Percentiles rank a stretch among this genome's conserved stretches.
phyloP scores from a whole-genome alignment of 2,113 vertebrate genomes.

The Stegostoma tigrinum region DNA sequence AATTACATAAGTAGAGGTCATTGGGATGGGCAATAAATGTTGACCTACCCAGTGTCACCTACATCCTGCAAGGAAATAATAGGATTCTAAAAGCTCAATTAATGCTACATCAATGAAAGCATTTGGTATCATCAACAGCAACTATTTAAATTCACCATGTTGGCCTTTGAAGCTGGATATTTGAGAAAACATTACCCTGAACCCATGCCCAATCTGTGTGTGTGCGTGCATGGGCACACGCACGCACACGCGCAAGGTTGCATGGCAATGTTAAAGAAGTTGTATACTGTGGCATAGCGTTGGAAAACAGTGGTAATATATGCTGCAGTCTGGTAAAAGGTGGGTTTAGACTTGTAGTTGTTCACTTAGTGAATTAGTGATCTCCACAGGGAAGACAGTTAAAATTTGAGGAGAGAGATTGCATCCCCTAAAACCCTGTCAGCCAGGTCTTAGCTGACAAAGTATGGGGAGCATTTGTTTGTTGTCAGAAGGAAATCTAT shows the following conservation, averaged over 20 bases:
- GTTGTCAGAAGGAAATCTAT: background rate
- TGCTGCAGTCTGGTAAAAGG: background rate
- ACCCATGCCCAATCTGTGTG: too few relatives aligned
- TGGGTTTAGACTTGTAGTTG: background rate
- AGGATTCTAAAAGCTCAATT: background rate
- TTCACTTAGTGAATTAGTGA: background rate
- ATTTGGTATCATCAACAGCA: background rate
- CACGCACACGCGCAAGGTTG: background rate
- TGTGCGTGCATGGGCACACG: too few relatives aligned
- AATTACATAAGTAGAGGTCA: too few relatives aligned
- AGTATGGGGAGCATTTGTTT: background rate
- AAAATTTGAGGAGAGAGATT: background rate
- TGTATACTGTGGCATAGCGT: background rate
- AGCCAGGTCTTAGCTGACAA: background rate
- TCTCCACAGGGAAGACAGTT: background rate
- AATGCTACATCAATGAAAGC: background rate
- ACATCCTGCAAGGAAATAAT: too few relatives aligned
- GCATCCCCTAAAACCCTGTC: background rate
- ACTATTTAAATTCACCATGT: background rate
- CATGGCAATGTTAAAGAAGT: background rate
- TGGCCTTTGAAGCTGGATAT: background rate
- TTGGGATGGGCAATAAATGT: too few relatives aligned
- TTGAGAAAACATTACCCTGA: background rate
- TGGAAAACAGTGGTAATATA: background rate
- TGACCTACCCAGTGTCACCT: too few relatives aligned